These are phyloP conservation scores for Onychomys arenicola DNA, from an alignment of 2,797 vertebrate genomes.

Conservation along the genomic window DNA sequence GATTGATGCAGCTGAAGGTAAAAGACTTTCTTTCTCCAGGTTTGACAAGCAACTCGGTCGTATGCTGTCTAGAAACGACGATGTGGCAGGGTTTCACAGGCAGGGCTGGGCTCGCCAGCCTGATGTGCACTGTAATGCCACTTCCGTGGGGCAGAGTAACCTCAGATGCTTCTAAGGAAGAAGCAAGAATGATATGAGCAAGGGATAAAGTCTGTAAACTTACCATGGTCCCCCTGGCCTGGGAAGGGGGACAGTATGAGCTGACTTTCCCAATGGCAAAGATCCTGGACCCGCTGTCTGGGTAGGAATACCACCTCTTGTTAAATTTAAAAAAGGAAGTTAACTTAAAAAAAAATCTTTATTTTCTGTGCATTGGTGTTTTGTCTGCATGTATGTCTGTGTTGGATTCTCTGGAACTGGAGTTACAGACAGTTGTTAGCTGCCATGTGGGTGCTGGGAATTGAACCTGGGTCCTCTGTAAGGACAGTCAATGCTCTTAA, in stretches of 20 bases:
- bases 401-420: not conserved
- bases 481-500: not conserved
- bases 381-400: not conserved
- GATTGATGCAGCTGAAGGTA: slow-evolving; percentile 83
- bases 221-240: not conserved
- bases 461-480: not conserved
- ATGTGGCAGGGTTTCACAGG: slow-evolving; percentile 65
- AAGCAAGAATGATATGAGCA: not conserved
- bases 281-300: not conserved
- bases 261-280: not conserved
- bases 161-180: slow-evolving; percentile 74
- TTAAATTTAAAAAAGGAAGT: too few species aligned
- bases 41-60: slow-evolving; percentile 69
- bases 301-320: not conserved
- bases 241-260: not conserved
- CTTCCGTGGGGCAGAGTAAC: slow-evolving; percentile 74
- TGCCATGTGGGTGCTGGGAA: not conserved
- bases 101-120: not conserved
- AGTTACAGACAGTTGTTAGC: not conserved
- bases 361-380: not conserved
- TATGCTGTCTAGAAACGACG: accelerated
- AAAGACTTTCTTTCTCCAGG: slow-evolving; percentile 79
- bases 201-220: too few species aligned
- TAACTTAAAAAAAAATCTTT: too few species aligned
- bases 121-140: slow-evolving; percentile 79